Conservation (phyloP, 2,113 vertebrate genomes). For the Chaetops frenatus region DNA sequence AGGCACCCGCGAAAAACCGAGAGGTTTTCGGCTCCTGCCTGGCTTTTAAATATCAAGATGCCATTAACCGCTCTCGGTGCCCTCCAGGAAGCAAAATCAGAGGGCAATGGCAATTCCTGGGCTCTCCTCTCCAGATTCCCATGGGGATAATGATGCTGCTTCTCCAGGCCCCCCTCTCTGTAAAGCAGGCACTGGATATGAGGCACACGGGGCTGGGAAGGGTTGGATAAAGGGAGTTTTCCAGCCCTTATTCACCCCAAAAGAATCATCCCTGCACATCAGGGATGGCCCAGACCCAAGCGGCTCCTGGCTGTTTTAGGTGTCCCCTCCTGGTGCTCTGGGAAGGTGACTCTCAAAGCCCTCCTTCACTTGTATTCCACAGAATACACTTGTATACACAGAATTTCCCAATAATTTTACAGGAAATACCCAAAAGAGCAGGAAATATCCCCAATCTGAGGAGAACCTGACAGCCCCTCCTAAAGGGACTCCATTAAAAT, state of each 20-base stretch:
- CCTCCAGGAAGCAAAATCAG: neutral
- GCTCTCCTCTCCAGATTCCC: neutral
- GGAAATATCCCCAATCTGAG: accelerated
- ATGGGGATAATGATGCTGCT: neutral
- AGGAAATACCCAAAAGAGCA: neutral
- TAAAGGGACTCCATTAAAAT: neutral
- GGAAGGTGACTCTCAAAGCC: neutral
- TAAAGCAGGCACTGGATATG: neutral
- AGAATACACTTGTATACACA: accelerated
- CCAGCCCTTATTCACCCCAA: neutral
- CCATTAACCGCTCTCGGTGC: neutral
- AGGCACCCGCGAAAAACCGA: neutral
- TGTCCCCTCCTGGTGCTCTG: neutral
- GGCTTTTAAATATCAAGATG: slow-evolving; percentile 30
- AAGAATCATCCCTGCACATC: neutral
- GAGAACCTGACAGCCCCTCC: neutral
- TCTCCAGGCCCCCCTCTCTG: neutral
- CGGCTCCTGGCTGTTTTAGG: neutral
- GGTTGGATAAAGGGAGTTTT: neutral
- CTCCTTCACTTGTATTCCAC: neutral
- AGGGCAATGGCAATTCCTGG: neutral
- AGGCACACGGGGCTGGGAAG: neutral
- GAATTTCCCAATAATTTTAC: neutral
- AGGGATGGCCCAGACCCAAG: neutral
- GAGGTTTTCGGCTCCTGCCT: neutral